Evolutionary conservation across 2,113 vertebrate genomes (phyloP).

Genomic region (Tragelaphus imberbis): DNA sequence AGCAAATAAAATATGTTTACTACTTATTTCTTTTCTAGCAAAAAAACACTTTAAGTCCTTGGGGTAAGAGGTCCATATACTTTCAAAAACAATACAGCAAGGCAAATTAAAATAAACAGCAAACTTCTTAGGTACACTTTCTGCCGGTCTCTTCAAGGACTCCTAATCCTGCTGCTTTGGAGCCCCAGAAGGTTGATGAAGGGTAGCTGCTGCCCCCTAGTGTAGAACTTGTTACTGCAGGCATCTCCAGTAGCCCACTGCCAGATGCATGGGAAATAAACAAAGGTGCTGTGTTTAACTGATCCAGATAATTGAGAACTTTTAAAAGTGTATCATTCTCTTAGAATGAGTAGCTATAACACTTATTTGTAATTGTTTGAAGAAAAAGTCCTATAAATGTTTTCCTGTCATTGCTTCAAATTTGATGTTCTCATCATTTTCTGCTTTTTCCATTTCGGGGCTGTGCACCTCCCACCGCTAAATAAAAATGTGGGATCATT

Average conservation of each 20-base stretch:
- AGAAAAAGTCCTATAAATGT: background rate
- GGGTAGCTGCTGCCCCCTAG: constrained; percentile 63
- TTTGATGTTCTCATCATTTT: background rate
- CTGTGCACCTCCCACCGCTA: background rate
- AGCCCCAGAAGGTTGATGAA: background rate
- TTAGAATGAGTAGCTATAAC: background rate
- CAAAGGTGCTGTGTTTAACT: background rate
- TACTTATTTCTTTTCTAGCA: background rate
- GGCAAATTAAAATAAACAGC: background rate
- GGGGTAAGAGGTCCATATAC: background rate
- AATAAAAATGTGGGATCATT: background rate
- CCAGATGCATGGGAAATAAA: background rate
- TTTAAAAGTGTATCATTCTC: background rate
- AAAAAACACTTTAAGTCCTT: background rate
- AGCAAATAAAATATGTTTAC: background rate
- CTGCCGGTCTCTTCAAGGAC: background rate
- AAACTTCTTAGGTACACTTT: background rate
- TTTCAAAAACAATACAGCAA: background rate
- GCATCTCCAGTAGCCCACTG: background rate
- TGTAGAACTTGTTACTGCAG: constrained; percentile 18
- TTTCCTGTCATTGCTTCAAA: background rate
- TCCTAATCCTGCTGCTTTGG: background rate
- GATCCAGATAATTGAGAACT: background rate
- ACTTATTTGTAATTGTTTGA: background rate
- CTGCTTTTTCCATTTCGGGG: background rate